Conservation (phyloP, 2,797 vertebrate genomes). For the Sebastes vulpes region DNA sequence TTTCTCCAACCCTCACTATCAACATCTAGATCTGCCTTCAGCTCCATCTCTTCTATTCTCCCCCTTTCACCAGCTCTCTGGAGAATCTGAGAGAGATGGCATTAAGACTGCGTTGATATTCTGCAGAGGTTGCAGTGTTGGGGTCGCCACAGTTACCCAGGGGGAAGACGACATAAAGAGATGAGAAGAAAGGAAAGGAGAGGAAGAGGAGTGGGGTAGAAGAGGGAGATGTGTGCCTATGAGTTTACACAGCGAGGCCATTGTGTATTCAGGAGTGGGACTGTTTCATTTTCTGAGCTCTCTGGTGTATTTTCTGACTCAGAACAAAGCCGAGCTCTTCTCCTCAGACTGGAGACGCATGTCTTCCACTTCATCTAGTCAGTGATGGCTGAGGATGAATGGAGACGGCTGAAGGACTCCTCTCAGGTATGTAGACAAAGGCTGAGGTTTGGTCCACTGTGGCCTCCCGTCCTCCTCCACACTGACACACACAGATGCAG, state of each 20-base stretch:
- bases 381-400: constrained; percentile 23
- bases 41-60: constrained; percentile 4
- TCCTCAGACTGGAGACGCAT: constrained; percentile 4
- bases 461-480: not conserved
- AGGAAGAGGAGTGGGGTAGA: not conserved
- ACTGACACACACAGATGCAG: not conserved
- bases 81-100: constrained; percentile 36
- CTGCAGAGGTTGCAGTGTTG: constrained; percentile 57
- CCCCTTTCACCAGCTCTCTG: constrained; percentile 28
- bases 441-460: constrained; percentile 5
- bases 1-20: constrained; percentile 36
- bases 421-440: constrained; percentile 23
- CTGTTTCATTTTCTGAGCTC: constrained; percentile 40
- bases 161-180: not conserved
- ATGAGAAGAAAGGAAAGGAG: constrained; percentile 5
- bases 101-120: constrained; percentile 53
- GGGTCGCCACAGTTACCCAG: constrained; percentile 38
- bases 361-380: constrained; percentile 10
- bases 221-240: constrained; percentile 1
- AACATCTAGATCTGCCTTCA: constrained; percentile 34
- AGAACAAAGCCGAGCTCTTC: constrained; percentile 9
- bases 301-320: constrained; percentile 30
- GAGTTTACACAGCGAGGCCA: constrained; percentile 31
- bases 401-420: constrained; percentile 1
- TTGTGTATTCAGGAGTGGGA: constrained; percentile 41